Conservation (phyloP, 2,113 vertebrate species). For the Sakesphorus luctuosus region DNA sequence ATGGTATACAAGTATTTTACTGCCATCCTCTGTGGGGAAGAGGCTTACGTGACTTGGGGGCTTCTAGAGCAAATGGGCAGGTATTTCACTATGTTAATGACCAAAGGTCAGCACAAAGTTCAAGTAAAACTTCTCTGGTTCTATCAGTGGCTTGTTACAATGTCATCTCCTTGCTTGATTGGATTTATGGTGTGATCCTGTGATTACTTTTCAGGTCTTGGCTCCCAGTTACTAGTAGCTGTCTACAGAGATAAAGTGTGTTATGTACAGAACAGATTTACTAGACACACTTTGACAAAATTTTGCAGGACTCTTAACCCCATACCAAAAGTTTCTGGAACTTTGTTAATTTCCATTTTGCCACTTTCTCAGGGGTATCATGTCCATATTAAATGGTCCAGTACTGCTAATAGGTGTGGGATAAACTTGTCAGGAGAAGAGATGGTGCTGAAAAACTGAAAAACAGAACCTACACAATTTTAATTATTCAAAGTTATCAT, state of each 20-base stretch:
- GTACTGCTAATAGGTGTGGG: background rate
- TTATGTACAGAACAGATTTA: background rate
- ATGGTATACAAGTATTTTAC: background rate
- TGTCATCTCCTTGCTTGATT: background rate
- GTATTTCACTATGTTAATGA: background rate
- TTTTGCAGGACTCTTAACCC: background rate
- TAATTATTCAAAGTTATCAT: background rate
- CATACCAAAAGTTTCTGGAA: background rate
- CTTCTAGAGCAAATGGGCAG: background rate
- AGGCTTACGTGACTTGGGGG: background rate
- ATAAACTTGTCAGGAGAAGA: background rate
- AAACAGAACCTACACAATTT: background rate
- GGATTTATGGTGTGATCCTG: background rate
- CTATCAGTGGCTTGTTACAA: background rate
- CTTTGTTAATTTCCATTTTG: background rate
- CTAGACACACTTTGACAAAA: background rate
- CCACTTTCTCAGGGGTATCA: background rate
- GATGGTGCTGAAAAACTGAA: background rate
- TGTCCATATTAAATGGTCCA: background rate
- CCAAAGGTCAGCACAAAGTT: background rate
- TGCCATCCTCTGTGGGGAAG: background rate
- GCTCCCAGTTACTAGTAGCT: background rate
- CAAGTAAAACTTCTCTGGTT: background rate
- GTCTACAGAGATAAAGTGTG: background rate
- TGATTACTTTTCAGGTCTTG: background rate